Evolutionary conservation across 2,797 vertebrate genomes (phyloP).

Genomic region (Squalus acanthias): DNA sequence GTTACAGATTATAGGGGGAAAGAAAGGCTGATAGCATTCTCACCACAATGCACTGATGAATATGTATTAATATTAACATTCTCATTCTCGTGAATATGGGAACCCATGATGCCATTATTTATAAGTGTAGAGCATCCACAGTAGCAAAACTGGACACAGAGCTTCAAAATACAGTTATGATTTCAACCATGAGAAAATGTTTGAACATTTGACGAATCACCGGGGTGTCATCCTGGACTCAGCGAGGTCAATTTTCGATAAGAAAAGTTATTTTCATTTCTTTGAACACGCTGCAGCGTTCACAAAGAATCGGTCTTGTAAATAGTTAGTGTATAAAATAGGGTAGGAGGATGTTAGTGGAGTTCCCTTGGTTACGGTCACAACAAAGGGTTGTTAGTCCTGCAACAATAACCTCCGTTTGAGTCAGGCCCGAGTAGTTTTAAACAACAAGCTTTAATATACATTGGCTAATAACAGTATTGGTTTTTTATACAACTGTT

Average conservation of each 20-base stretch:
- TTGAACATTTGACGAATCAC: background rate
- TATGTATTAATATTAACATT: background rate
- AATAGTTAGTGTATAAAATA: background rate
- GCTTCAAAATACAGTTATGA: background rate
- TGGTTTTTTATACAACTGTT: background rate
- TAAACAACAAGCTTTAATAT: background rate
- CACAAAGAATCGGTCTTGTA: background rate
- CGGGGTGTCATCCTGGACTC: background rate
- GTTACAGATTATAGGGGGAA: background rate
- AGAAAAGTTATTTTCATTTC: background rate
- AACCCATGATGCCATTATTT: background rate
- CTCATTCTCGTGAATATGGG: background rate
- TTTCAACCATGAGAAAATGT: background rate
- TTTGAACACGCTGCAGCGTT: background rate
- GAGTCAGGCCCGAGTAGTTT: background rate
- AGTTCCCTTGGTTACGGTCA: background rate
- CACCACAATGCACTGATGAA: background rate
- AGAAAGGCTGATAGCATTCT: background rate
- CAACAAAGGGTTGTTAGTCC: background rate
- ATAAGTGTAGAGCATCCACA: background rate
- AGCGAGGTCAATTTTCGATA: background rate
- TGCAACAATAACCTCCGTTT: background rate
- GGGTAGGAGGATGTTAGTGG: background rate
- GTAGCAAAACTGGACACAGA: background rate
- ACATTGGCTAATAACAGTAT: background rate